Evolutionary conservation across 92 coral and sea anemone genomes (phyloP), one percentile per base, ranked within the genome.

Genomic region (Hydrozoanthus gracilis): DNA sequence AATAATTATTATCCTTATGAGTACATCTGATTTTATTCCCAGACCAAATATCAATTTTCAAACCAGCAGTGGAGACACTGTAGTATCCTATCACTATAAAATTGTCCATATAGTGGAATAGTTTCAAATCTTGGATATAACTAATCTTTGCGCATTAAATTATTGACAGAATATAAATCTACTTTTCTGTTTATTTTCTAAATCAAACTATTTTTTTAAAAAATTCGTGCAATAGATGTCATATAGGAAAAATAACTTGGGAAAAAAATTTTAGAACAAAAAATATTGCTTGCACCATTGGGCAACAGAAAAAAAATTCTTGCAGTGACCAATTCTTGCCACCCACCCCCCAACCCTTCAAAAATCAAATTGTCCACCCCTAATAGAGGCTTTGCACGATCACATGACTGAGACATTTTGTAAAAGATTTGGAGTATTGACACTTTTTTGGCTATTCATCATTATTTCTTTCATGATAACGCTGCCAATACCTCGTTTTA

Each of bases 1-100:
- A 27, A 27, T 52, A n/a, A n/a, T n/a, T n/a, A 77, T 77, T 77
- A 54, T 77, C 55, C 82, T 77, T 77, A 77, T 49, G 66, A 77
- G 67, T 77, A 77, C 82, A 77, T 55, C 27, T 77, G 82, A 77
- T 77, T 77, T 77, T 77, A 17, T 54, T 77, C 67, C 44, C 76
- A 77, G 82, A 77, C 67, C 82, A 27, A 27, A 27, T 77, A 54
- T 77, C 82, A 50, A 56, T 77, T 50, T 68, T 77, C 56, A 77
- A 76, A 77, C 82, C 44, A 74, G 76, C 76, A 71, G 47, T 71
- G 76, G 54, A 71, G 15, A 27, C 76, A 50, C 76, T 71, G 52
- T 50, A 71, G 76, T 71, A 71, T 71, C 76, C 76, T 71, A 71
- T 71, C 76, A 71, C 76, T 71, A 71, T 18, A 71, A 71, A 71